phyloP scores from a whole-genome alignment of 2,888 invertebrate genomes.

The Loripinus fragilis region DNA sequence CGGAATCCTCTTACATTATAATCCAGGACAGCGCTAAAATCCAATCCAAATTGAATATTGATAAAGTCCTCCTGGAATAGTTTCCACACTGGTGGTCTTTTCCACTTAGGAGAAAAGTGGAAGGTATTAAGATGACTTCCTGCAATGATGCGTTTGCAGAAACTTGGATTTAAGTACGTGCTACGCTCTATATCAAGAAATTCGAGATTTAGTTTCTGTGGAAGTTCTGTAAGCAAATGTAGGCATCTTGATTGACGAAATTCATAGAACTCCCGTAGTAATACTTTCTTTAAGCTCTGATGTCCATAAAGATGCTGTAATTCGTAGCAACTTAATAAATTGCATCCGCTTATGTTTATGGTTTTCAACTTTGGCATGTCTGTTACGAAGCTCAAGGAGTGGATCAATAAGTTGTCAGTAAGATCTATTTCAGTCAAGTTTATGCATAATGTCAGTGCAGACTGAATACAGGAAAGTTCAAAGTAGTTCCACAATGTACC shows the following conservation, averaged over 20 bases:
- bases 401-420: conserved; percentile 2
- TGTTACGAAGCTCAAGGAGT: neutral
- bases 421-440: neutral
- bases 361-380: conserved; percentile 1
- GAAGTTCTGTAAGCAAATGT: neutral
- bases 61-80: neutral
- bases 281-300: too few species aligned
- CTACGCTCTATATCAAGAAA: too few species aligned
- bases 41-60: conserved; percentile 3
- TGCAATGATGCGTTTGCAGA: too few species aligned
- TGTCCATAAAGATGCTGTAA: neutral
- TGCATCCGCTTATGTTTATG: conserved; percentile 1
- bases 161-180: neutral
- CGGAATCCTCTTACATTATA: too few species aligned
- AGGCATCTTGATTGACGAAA: neutral
- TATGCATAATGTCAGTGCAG: neutral
- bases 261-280: neutral
- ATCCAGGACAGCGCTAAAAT: neutral
- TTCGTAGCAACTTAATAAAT: conserved; percentile 1
- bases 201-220: neutral
- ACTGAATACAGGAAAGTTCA: neutral
- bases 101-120: conserved; percentile 5
- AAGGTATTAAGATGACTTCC: neutral
- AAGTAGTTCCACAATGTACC: conserved; percentile 3
- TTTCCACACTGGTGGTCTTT: conserved; percentile 6